These are phyloP conservation scores for Delichon dasypus DNA, from an alignment of 2,797 vertebrate genomes.

Conservation along the genomic window DNA sequence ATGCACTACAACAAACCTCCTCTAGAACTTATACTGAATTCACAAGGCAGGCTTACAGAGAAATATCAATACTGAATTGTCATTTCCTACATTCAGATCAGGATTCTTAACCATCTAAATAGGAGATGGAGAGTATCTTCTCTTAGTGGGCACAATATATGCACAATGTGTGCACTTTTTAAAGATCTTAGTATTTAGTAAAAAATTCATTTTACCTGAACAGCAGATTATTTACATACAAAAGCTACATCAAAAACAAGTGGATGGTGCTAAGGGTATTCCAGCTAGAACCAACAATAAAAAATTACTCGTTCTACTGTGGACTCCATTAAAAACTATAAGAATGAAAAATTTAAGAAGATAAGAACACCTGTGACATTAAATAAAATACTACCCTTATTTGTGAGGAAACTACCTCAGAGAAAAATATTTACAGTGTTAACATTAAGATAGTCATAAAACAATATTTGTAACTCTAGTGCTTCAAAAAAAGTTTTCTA, in stretches of 20 bases:
- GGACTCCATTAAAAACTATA: background rate
- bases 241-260: background rate
- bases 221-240: background rate
- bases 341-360: background rate
- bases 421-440: background rate
- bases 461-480: background rate
- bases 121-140: background rate
- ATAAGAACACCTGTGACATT: background rate
- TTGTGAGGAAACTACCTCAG: background rate
- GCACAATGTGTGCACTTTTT: background rate
- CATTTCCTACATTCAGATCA: background rate
- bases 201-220: background rate
- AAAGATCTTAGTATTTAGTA: background rate
- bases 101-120: background rate
- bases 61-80: background rate
- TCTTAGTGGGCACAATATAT: background rate
- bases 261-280: background rate
- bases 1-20: background rate
- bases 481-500: background rate
- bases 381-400: background rate
- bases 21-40: background rate
- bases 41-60: background rate
- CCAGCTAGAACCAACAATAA: background rate
- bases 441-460: background rate
- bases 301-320: background rate